Conservation (phyloP, 2,797 vertebrate species). For the Phataginus tetradactyla region DNA sequence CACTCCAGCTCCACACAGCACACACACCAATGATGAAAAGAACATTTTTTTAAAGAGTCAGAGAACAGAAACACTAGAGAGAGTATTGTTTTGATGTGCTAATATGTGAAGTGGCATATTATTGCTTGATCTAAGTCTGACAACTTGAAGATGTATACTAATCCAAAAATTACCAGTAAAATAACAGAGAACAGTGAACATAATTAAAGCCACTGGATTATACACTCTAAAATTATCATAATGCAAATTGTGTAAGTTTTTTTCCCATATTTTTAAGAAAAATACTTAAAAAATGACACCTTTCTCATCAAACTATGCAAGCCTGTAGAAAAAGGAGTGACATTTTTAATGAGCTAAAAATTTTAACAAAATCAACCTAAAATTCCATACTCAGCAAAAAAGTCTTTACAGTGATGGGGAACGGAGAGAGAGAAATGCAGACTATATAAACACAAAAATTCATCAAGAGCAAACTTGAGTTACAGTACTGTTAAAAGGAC, state of each 20-base stretch:
- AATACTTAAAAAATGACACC: not conserved
- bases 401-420: not conserved
- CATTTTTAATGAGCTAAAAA: not conserved
- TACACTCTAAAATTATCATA: too few relatives aligned
- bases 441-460: slow-evolving; percentile 8
- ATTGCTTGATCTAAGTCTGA: too few relatives aligned
- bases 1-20: not conserved
- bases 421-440: not conserved
- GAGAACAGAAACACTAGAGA: not conserved
- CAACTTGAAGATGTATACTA: too few relatives aligned
- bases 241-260: too few relatives aligned
- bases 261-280: too few relatives aligned
- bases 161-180: too few relatives aligned
- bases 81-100: too few relatives aligned
- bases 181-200: too few relatives aligned
- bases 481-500: not conserved
- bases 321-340: not conserved
- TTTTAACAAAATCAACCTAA: not conserved
- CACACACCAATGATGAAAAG: not conserved
- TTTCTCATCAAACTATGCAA: not conserved
- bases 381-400: not conserved
- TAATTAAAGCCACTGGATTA: too few relatives aligned
- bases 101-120: too few relatives aligned
- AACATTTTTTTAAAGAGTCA: not conserved
- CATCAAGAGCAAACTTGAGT: not conserved